Conservation (phyloP, 1,140 invertebrate genomes). For the Acyrthosiphon pisum region DNA sequence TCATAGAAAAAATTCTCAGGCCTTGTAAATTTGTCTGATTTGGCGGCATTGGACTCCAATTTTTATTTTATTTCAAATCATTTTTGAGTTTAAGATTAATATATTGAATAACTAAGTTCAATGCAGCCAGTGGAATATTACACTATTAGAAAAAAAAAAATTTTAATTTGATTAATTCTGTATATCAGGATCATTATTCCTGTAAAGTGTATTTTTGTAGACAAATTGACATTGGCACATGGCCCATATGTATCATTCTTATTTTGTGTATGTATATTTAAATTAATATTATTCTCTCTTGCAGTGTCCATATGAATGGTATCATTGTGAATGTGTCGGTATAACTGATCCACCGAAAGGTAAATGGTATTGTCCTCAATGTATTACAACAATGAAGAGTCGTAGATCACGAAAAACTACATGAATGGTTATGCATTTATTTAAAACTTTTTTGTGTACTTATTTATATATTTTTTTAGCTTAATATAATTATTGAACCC, state of each 20-base stretch:
- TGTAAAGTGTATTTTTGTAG: too few species aligned
- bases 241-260: not conserved
- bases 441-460: not conserved
- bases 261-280: not conserved
- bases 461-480: not conserved
- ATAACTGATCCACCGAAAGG: conserved; percentile 95
- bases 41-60: too few species aligned
- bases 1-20: too few species aligned
- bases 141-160: too few species aligned
- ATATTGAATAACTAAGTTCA: too few species aligned
- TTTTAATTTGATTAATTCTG: too few species aligned
- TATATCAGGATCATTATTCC: too few species aligned
- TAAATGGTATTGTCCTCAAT: conserved; percentile 98
- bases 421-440: not conserved
- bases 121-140: too few species aligned
- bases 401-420: conserved; percentile 66
- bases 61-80: too few species aligned
- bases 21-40: too few species aligned
- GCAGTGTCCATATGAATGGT: conserved; percentile 97
- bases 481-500: conserved; percentile 33
- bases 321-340: conserved; percentile 97
- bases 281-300: conserved; percentile 21
- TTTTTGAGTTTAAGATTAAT: too few species aligned
- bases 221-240: too few species aligned
- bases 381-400: conserved; percentile 84